These are phyloP conservation scores for Agriopis leucophaearia DNA, from an alignment of 2,888 invertebrate species.

Conservation along the genomic window DNA sequence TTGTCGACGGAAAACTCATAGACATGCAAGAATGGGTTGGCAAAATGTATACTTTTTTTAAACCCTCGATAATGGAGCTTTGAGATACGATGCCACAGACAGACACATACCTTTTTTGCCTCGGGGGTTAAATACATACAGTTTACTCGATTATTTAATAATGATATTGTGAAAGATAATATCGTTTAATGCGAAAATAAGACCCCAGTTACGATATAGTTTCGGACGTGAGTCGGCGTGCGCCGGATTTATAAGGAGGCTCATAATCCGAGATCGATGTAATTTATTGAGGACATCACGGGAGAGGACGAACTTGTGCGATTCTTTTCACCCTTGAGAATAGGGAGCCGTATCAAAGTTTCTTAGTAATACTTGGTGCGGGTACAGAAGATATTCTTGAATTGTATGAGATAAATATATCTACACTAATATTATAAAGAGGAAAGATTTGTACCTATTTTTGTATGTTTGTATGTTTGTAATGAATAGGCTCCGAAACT, in stretches of 20 bases:
- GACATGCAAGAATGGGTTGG: too few relatives aligned
- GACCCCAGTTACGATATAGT: slow-evolving; percentile 38
- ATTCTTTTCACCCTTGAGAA: background rate
- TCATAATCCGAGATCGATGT: slow-evolving; percentile 30
- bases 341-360: background rate
- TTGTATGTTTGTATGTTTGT: too few relatives aligned
- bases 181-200: background rate
- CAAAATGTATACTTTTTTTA: too few relatives aligned
- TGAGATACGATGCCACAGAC: too few relatives aligned
- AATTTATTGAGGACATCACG: slow-evolving; percentile 27
- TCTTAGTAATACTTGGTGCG: background rate
- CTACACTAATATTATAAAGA: too few relatives aligned
- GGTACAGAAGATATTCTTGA: background rate
- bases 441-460: too few relatives aligned
- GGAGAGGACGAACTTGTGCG: slow-evolving; percentile 5
- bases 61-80: too few relatives aligned
- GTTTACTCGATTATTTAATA: too few relatives aligned
- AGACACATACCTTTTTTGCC: too few relatives aligned
- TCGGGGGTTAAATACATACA: too few relatives aligned
- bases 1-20: too few relatives aligned
- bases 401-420: background rate
- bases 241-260: slow-evolving; percentile 23
- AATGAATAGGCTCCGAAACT: too few relatives aligned
- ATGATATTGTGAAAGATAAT: background rate
- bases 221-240: slow-evolving; percentile 34